Evolutionary conservation across 1,140 invertebrate species (phyloP).

Genomic region (Portunus trituberculatus): DNA sequence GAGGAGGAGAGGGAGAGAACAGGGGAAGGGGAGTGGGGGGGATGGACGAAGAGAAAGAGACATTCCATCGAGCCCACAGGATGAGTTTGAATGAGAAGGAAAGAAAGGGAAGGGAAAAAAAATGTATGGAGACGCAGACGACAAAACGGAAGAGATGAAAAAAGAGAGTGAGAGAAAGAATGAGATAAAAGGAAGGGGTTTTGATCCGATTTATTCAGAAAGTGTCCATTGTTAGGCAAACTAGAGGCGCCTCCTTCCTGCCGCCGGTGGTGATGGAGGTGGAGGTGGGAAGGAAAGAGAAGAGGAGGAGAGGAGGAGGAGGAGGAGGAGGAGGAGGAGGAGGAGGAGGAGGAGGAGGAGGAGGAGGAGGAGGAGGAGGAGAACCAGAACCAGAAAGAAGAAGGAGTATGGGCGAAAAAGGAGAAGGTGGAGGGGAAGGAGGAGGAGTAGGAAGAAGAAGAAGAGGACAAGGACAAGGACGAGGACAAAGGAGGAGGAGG

Average conservation of each 20-base stretch:
- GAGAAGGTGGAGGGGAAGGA: neutral
- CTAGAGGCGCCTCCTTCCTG: conserved; percentile 43
- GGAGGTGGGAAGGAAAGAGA: conserved; percentile 7
- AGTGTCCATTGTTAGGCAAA: conserved; percentile 73
- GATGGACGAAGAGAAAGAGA: neutral
- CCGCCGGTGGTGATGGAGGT: neutral
- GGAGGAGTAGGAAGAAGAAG: neutral
- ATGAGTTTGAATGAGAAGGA: neutral
- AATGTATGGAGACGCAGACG: conserved; percentile 27
- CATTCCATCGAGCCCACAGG: neutral
- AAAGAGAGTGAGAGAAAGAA: conserved; percentile 1
- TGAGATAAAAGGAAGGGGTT: conserved; percentile 34
- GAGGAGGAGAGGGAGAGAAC: neutral
- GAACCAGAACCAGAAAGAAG: neutral
- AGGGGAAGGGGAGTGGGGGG: neutral
- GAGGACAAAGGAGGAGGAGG: neutral
- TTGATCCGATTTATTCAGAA: conserved; percentile 74
- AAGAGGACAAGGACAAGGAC: neutral
- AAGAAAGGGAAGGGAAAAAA: neutral
- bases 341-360: neutral
- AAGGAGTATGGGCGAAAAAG: neutral
- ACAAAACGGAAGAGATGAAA: neutral
- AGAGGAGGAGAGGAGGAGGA: neutral
- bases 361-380: neutral
- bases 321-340: neutral